These are phyloP conservation scores for Cyclophora albipunctata DNA, from an alignment of 2,888 invertebrate species.

Conservation along the genomic window DNA sequence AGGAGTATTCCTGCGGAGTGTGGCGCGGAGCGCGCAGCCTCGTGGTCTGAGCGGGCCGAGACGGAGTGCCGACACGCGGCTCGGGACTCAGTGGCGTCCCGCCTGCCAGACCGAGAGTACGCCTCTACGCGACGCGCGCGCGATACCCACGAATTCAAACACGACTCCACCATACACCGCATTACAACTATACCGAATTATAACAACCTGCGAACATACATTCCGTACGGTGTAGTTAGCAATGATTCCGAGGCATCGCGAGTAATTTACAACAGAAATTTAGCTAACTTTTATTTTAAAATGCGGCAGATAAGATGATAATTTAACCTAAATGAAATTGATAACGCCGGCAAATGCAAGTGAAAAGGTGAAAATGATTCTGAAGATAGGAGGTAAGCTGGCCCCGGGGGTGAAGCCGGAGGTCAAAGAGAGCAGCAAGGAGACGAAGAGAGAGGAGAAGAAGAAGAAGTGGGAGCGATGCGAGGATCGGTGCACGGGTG, in stretches of 20 bases:
- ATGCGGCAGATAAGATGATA: slow-evolving; percentile 9
- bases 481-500: slow-evolving; percentile 52
- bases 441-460: slow-evolving; percentile 40
- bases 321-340: slow-evolving; percentile 32
- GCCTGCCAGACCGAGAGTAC: slow-evolving; percentile 44
- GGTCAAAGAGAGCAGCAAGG: slow-evolving; percentile 30
- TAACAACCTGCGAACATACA: too few species aligned
- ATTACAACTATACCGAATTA: slow-evolving; percentile 1
- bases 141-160: slow-evolving; percentile 46
- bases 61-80: slow-evolving; percentile 19
- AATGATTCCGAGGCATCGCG: not conserved
- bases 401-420: slow-evolving; percentile 36
- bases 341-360: slow-evolving; percentile 13
- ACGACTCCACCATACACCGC: slow-evolving; percentile 38
- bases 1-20: too few species aligned
- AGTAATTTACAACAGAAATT: not conserved
- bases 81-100: slow-evolving; percentile 48
- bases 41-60: slow-evolving; percentile 29
- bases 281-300: not conserved
- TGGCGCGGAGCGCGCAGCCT: slow-evolving; percentile 28
- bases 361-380: slow-evolving; percentile 46
- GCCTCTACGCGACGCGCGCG: slow-evolving; percentile 29
- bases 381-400: slow-evolving; percentile 60
- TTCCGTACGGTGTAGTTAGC: not conserved
- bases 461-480: slow-evolving; percentile 53